phyloP scores from a whole-genome alignment of 23 tunicate species.

The Trididemnum clinides region DNA sequence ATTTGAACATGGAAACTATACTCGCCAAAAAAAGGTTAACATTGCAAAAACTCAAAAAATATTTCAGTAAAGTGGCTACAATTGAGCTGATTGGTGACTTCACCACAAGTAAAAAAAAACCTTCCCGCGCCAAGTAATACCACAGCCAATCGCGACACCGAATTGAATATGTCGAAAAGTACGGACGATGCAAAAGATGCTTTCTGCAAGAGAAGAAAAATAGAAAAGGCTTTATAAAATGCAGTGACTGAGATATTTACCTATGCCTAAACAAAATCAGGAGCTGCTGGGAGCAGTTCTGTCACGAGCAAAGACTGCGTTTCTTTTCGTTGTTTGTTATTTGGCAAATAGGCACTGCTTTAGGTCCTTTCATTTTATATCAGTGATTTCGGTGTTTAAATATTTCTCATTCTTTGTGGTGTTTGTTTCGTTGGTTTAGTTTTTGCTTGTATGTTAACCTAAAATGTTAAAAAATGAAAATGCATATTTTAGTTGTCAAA shows the following conservation, averaged over 20 bases:
- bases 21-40: neutral
- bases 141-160: neutral
- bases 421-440: neutral
- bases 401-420: slow-evolving; percentile 1
- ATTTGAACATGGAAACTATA: too few species aligned
- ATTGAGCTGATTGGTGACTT: neutral
- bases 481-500: neutral
- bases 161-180: neutral
- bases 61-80: neutral
- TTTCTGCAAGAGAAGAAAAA: neutral
- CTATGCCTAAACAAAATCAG: neutral
- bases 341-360: neutral
- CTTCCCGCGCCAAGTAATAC: neutral
- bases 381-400: neutral
- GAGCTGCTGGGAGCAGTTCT: neutral
- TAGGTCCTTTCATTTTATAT: neutral
- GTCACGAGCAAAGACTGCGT: neutral
- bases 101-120: neutral
- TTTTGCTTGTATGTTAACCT: neutral
- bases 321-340: neutral
- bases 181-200: neutral
- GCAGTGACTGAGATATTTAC: neutral
- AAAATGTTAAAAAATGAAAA: neutral
- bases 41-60: neutral
- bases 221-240: neutral